A percentile compares a stretch with the other conserved stretches of the same genome.
phyloP scores from a whole-genome alignment of 1,140 invertebrate species.

The Triops longicaudatus region DNA sequence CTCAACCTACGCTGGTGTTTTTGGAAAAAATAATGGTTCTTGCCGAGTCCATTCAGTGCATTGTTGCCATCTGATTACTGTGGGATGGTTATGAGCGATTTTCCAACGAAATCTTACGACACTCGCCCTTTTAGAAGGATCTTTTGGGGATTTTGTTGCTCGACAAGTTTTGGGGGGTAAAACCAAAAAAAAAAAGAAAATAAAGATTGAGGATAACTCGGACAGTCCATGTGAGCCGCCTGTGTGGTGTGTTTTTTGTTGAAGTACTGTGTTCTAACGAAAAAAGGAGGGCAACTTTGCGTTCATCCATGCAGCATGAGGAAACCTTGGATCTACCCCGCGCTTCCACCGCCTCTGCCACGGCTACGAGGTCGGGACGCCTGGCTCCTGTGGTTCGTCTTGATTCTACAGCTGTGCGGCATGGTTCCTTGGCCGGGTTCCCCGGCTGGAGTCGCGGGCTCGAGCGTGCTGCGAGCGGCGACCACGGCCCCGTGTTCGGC shows the following conservation, averaged over 20 bases:
- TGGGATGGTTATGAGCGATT: too few species aligned
- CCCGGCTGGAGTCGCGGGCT: neutral
- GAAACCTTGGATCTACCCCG: neutral
- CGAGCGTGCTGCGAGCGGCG: constrained; percentile 39
- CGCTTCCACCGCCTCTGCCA: neutral
- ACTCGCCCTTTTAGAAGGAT: too few species aligned
- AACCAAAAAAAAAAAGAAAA: neutral
- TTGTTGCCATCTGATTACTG: too few species aligned
- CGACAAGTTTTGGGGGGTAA: neutral
- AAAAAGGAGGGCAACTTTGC: neutral
- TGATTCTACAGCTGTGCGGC: neutral
- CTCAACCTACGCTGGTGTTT: too few species aligned
- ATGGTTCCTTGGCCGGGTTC: neutral
- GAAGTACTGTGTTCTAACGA: too few species aligned
- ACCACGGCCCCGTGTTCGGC: constrained; percentile 37
- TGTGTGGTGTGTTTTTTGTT: neutral
- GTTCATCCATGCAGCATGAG: constrained; percentile 7
- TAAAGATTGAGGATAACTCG: neutral
- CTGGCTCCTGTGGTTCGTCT: neutral
- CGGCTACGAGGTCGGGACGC: neutral
- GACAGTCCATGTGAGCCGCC: neutral
- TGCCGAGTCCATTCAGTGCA: too few species aligned
- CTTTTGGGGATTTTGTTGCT: neutral
- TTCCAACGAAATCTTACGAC: too few species aligned
- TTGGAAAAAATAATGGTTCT: too few species aligned